These are phyloP conservation scores for Anabas testudineus DNA, from an alignment of 2,797 vertebrate species.

Conservation along the genomic window DNA sequence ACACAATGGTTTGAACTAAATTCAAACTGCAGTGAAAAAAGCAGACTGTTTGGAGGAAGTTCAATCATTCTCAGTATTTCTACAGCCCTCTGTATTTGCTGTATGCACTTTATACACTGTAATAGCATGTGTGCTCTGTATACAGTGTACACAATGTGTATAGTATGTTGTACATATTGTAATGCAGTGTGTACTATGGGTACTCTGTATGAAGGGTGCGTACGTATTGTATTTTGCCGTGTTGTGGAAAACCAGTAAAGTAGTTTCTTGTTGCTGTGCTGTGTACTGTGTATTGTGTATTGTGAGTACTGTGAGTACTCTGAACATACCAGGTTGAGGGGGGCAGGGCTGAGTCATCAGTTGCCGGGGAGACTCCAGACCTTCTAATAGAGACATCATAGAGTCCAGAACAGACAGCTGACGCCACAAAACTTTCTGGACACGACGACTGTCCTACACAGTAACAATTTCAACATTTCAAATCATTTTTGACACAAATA, in stretches of 20 bases:
- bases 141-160: background rate
- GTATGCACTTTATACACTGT: background rate
- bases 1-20: too few species aligned
- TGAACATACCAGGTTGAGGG: slow-evolving; percentile 64
- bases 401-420: slow-evolving; percentile 82
- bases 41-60: background rate
- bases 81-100: background rate
- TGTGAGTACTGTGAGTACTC: background rate
- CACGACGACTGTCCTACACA: slow-evolving; percentile 77
- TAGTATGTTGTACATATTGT: too few species aligned
- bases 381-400: slow-evolving; percentile 78
- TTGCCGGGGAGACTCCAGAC: slow-evolving; percentile 69
- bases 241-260: too few species aligned
- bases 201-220: too few species aligned
- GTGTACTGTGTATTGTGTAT: background rate
- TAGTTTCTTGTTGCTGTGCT: too few species aligned
- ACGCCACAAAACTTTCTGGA: slow-evolving; percentile 81
- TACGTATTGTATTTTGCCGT: too few species aligned
- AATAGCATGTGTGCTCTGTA: slow-evolving; percentile 17
- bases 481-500: too few species aligned
- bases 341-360: slow-evolving; percentile 69
- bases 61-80: background rate
- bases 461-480: background rate
- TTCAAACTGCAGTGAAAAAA: too few species aligned
- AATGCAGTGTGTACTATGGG: background rate